Evolutionary conservation across 2,113 vertebrate genomes (phyloP).

Genomic region (Plecturocebus donacophilus): DNA sequence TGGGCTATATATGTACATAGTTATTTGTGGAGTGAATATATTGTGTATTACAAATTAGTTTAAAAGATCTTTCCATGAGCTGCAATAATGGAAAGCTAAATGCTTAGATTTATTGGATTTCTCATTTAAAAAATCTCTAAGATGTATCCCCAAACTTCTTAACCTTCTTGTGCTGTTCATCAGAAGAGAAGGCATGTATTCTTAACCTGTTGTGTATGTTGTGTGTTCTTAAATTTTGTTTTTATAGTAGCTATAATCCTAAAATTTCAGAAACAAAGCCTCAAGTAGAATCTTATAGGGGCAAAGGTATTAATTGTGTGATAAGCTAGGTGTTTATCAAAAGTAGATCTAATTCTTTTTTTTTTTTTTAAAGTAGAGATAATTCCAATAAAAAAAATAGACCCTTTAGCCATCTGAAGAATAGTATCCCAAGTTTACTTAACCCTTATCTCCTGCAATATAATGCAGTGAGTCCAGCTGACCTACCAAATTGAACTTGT

Average conservation of each 20-base stretch:
- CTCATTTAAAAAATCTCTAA: constrained; percentile 54
- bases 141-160: constrained; percentile 9
- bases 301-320: background rate
- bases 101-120: constrained; percentile 51
- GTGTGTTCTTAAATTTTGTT: constrained; percentile 19
- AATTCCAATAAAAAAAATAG: constrained; percentile 17
- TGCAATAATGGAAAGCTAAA: constrained; percentile 28
- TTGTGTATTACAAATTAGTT: constrained; percentile 46
- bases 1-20: background rate
- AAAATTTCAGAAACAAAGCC: constrained; percentile 22
- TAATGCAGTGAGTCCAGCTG: background rate
- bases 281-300: constrained; percentile 17
- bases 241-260: background rate
- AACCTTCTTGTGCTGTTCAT: background rate
- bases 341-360: background rate
- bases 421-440: constrained; percentile 53
- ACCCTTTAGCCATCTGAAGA: background rate
- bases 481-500: background rate
- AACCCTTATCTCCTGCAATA: constrained; percentile 30
- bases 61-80: background rate
- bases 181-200: constrained; percentile 22
- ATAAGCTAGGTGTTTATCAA: constrained; percentile 36
- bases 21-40: constrained; percentile 26
- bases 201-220: background rate
- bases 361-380: constrained; percentile 1